These are phyloP conservation scores for human DNA, from an alignment of 2,113 vertebrate genomes.

Conservation along the genomic window DNA sequence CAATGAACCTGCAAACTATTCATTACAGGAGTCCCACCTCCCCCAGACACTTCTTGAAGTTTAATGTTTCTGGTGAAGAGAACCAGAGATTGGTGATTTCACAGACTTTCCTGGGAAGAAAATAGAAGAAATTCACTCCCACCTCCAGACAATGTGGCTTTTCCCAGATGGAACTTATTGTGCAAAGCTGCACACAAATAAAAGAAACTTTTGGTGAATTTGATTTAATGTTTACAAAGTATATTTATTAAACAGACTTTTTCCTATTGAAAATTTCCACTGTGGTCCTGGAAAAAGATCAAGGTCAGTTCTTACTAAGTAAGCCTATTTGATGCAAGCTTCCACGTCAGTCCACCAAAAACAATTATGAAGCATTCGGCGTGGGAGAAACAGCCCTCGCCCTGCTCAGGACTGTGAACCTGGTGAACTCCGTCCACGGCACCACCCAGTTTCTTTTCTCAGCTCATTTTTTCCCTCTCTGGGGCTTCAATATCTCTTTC, in stretches of 20 bases:
- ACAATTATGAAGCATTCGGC: neutral
- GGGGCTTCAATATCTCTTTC: neutral
- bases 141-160: conserved; percentile 23
- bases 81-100: neutral
- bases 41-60: neutral
- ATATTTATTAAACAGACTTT: conserved; percentile 59
- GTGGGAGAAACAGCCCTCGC: rapidly evolving
- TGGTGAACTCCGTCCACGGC: neutral
- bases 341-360: neutral
- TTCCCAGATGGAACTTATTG: conserved; percentile 60
- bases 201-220: conserved; percentile 17
- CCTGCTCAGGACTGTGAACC: neutral
- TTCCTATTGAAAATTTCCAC: conserved; percentile 57
- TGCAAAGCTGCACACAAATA: conserved; percentile 15
- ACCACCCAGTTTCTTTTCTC: neutral
- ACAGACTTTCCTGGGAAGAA: conserved; percentile 39
- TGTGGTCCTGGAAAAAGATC: conserved; percentile 52
- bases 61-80: neutral
- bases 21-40: neutral
- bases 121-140: conserved; percentile 26
- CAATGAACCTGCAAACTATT: neutral
- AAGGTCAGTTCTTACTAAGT: conserved; percentile 38
- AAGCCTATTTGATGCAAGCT: neutral
- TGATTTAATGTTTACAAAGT: conserved; percentile 56
- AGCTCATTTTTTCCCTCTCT: neutral